Conservation (phyloP, 2,797 vertebrate species). For the Chromis chromis region DNA sequence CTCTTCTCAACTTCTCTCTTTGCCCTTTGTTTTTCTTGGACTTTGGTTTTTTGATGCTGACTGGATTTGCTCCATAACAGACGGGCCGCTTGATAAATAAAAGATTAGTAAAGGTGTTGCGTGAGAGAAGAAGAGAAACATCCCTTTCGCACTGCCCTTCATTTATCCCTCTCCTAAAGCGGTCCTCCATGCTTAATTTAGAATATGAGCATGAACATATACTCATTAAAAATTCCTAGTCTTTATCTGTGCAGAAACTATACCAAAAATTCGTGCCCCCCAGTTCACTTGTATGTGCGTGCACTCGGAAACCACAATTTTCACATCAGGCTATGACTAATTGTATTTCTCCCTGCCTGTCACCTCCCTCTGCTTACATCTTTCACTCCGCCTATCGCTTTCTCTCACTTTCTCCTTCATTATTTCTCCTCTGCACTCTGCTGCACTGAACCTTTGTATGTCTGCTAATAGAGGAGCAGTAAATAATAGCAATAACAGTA, state of each 20-base stretch:
- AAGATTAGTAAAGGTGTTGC: slow-evolving; percentile 61
- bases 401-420: slow-evolving; percentile 8
- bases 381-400: slow-evolving; percentile 31
- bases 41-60: slow-evolving; percentile 32
- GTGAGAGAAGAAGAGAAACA: slow-evolving; percentile 19
- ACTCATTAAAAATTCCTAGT: slow-evolving; percentile 52
- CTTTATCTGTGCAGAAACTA: slow-evolving; percentile 53
- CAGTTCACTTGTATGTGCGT: slow-evolving; percentile 5
- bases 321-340: slow-evolving; percentile 74
- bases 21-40: slow-evolving; percentile 31
- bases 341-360: slow-evolving; percentile 65
- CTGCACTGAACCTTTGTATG: slow-evolving; percentile 39
- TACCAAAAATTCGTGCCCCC: slow-evolving; percentile 22
- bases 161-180: slow-evolving; percentile 43
- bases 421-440: slow-evolving; percentile 15
- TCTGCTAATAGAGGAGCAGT: slow-evolving; percentile 54
- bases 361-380: slow-evolving; percentile 55
- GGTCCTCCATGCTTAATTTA: slow-evolving; percentile 49
- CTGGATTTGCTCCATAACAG: slow-evolving; percentile 32
- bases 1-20: slow-evolving; percentile 20
- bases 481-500: slow-evolving; percentile 65
- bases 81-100: slow-evolving; percentile 50
- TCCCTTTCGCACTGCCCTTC: slow-evolving; percentile 37
- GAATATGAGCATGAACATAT: slow-evolving; percentile 44
- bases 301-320: slow-evolving; percentile 46